Base-by-base conservation (phyloP, 64 coral and sea anemone species). In the Montipora efflorescens region DNA sequence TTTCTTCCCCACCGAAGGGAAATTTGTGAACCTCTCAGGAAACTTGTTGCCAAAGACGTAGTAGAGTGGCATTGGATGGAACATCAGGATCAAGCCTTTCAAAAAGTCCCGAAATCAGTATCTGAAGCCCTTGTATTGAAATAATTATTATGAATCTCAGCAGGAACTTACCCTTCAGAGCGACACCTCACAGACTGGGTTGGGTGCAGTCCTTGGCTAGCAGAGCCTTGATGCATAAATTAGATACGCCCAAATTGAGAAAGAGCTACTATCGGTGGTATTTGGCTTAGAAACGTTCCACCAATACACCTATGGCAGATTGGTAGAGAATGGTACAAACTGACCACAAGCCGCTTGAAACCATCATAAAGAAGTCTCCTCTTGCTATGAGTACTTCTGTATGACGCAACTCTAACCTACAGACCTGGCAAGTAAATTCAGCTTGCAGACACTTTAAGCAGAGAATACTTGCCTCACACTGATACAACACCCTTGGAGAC, bases 331-430 rank as follows among this genome's bases (percentile, higher is more conserved):
- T 44, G 1, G 75, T 77, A 47, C 75, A 77, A 48, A 47, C 75
- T 2, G 13, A 77, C 75, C 75, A 77, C 75, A 77, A 77, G 75
- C 75, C 75, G 1, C 11, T 48, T 45, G 75, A 77, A 77, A 23
- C 14, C 28, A 77, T 47, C 14, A 7, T 13, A 45, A 77, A 77
- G 75, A 77, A 77, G 44, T 23, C 75, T 6, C 44, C 21, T 48
- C 36, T 36, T 23, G 20, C 73, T 43, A 0, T 0, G 23, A 75
- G 3, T 43, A 25, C 4, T 67, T 5, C 3, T 67, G 4, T 67
- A 75, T 11, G 73, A 76, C 1, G 73, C 44, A 8, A 76, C 0
- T 13, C 73, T 76, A 2, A 45, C 23, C 5, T 76, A 44, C 73
- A 23, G 73, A 76, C 9, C 4, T 76, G 73, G 73, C 73, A 7